Evolutionary conservation across 2,797 vertebrate genomes (phyloP).

Genomic region (Pygocentrus nattereri): DNA sequence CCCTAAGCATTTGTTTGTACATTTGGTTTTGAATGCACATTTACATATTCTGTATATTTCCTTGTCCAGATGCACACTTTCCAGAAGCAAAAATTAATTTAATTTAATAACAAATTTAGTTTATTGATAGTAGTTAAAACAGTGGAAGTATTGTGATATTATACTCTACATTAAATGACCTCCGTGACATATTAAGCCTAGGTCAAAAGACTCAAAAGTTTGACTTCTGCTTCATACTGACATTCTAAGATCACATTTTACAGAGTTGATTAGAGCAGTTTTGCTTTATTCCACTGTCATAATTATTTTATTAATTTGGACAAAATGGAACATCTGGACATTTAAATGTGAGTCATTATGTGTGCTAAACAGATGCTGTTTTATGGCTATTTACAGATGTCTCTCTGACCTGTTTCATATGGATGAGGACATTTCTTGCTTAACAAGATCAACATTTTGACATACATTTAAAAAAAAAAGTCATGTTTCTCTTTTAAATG

Average conservation of each 20-base stretch:
- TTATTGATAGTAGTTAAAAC: too few species aligned
- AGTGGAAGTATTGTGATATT: too few species aligned
- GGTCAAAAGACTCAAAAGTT: not conserved
- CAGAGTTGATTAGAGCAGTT: conserved; percentile 45
- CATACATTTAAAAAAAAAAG: conserved; percentile 44
- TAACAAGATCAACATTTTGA: conserved; percentile 36
- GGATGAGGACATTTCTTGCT: conserved; percentile 52
- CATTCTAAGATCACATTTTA: conserved; percentile 18
- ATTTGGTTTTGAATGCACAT: too few species aligned
- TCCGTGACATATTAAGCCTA: too few species aligned
- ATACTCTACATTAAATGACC: too few species aligned
- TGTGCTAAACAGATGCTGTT: conserved; percentile 59
- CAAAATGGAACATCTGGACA: conserved; percentile 51
- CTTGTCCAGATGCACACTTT: too few species aligned
- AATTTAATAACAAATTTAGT: too few species aligned
- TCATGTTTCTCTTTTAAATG: not conserved
- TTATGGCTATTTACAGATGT: conserved; percentile 63
- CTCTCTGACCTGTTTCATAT: conserved; percentile 45
- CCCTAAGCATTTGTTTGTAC: too few species aligned
- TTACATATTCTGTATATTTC: too few species aligned
- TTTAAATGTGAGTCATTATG: conserved; percentile 57
- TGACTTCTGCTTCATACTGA: not conserved
- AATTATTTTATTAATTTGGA: conserved; percentile 54
- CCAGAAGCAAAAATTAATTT: too few species aligned
- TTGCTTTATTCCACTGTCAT: conserved; percentile 3